Evolutionary conservation across 2,797 vertebrate species (phyloP).

Genomic region (Sebastiscus tertius): DNA sequence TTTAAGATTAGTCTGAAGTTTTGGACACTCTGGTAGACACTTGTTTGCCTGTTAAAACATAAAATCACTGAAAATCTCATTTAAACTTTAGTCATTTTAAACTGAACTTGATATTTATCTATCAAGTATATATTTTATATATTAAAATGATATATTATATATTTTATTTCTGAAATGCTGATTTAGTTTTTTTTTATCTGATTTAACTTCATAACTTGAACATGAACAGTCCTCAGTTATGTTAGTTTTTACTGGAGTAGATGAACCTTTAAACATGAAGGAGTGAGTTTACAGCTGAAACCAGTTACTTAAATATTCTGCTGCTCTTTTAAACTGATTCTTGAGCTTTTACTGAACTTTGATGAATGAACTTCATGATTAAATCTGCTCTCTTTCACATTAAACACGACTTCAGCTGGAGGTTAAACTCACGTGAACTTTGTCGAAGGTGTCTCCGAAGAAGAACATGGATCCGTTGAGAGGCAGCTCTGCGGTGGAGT

Average conservation of each 20-base stretch:
- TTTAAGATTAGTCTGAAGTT: background rate
- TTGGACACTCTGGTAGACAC: background rate
- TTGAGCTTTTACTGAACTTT: background rate
- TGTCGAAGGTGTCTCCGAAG: slow-evolving; percentile 13
- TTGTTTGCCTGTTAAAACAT: background rate
- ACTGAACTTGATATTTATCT: background rate
- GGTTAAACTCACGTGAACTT: slow-evolving; percentile 50
- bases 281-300: background rate
- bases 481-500: slow-evolving; percentile 28
- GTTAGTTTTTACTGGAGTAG: background rate
- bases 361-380: background rate
- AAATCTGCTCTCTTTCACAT: fast-evolving
- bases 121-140: too few species aligned
- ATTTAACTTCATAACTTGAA: background rate
- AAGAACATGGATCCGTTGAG: slow-evolving; percentile 17
- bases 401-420: background rate
- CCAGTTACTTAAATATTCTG: background rate
- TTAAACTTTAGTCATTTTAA: background rate
- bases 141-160: too few species aligned
- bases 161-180: too few species aligned
- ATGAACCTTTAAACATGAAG: background rate
- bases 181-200: background rate
- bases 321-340: background rate
- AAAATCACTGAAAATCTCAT: background rate
- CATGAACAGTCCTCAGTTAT: background rate